A percentile compares a stretch with the other conserved stretches of the same genome.
phyloP scores from a whole-genome alignment of 2,113 vertebrate species.

The Cygnus atratus region DNA sequence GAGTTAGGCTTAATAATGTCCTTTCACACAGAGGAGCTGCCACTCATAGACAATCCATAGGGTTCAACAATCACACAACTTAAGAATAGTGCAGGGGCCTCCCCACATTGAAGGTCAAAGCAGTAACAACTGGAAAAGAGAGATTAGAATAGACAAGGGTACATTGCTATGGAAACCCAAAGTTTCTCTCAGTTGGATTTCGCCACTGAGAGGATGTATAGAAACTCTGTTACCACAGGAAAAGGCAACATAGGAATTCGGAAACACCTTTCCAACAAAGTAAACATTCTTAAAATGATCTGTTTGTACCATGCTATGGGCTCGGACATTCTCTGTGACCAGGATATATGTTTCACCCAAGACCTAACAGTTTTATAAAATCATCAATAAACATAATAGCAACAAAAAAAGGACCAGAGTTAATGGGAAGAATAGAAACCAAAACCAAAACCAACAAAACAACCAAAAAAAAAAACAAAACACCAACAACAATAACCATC shows the following conservation, averaged over 20 bases:
- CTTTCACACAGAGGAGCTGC: neutral
- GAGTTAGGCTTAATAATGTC: neutral
- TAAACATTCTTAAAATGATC: neutral
- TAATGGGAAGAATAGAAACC: neutral
- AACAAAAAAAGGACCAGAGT: neutral
- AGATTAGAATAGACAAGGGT: neutral
- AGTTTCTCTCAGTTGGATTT: neutral
- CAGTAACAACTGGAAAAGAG: neutral
- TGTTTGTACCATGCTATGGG: rapidly evolving
- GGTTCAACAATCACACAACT: neutral
- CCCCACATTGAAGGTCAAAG: neutral
- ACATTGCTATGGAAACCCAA: neutral
- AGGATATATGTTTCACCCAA: neutral
- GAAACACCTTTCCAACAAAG: neutral
- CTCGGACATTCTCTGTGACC: neutral
- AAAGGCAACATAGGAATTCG: neutral
- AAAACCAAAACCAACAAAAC: neutral
- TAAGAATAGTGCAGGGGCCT: neutral
- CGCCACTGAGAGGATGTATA: neutral
- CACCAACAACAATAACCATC: neutral
- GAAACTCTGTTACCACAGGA: neutral
- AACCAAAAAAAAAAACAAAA: neutral
- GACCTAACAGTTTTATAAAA: neutral
- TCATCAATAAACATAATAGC: neutral
- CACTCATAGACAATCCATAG: neutral